These are phyloP conservation scores for Poeciliopsis prolifica DNA, from an alignment of 2,113 vertebrate genomes.

Conservation along the genomic window DNA sequence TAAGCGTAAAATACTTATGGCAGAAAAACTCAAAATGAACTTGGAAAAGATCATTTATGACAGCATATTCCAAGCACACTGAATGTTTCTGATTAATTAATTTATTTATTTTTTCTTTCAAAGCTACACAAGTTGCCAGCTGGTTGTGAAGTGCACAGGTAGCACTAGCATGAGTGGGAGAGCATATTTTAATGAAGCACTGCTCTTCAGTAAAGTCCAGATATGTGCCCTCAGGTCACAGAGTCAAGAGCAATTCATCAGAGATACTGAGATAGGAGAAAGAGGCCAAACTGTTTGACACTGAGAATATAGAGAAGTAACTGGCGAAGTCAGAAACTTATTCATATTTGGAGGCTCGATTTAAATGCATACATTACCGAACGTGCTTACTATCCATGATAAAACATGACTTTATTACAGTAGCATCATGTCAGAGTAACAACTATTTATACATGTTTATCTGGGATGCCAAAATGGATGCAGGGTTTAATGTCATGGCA, in stretches of 20 bases:
- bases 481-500: not conserved
- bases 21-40: too few relatives aligned
- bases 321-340: not conserved
- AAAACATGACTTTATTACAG: too few relatives aligned
- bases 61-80: too few relatives aligned
- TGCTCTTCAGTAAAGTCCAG: not conserved
- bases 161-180: not conserved
- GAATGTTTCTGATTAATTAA: too few relatives aligned
- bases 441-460: not conserved
- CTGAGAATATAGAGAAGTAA: not conserved
- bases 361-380: too few relatives aligned
- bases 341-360: too few relatives aligned
- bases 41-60: too few relatives aligned
- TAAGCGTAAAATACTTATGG: too few relatives aligned
- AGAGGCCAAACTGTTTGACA: not conserved
- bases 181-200: not conserved
- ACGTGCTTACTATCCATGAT: too few relatives aligned
- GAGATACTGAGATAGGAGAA: not conserved
- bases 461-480: not conserved
- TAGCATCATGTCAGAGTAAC: too few relatives aligned
- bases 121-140: not conserved
- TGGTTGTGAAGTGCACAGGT: not conserved
- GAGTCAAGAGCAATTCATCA: constrained; percentile 1
- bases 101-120: too few relatives aligned
- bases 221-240: not conserved